phyloP scores from a whole-genome alignment of 2,797 vertebrate species.

The Catharus ustulatus region DNA sequence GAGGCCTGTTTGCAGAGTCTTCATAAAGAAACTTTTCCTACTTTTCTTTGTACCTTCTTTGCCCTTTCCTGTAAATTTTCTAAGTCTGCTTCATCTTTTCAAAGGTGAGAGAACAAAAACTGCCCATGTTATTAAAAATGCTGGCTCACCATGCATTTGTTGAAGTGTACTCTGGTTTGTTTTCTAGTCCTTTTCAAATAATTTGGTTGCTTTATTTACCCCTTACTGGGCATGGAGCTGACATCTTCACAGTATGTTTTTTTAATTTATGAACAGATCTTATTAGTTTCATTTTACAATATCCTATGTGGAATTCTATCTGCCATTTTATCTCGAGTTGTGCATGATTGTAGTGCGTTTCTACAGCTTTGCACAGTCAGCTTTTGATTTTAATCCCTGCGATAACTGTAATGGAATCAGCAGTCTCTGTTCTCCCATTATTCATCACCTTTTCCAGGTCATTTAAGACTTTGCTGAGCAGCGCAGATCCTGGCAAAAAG shows the following conservation, averaged over 20 bases:
- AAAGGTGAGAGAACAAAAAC: neutral
- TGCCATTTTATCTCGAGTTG: neutral
- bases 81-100: neutral
- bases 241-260: neutral
- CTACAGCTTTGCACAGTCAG: slow-evolving; percentile 33
- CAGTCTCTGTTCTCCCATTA: slow-evolving; percentile 17
- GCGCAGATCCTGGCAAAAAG: neutral
- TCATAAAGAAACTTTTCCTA: neutral
- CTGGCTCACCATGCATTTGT: neutral
- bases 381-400: slow-evolving; percentile 17
- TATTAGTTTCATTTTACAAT: neutral
- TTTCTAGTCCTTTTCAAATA: neutral
- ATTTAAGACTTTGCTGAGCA: slow-evolving; percentile 49
- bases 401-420: slow-evolving; percentile 40
- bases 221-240: neutral
- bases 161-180: neutral
- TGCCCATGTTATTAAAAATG: neutral
- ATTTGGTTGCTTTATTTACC: neutral
- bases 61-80: neutral
- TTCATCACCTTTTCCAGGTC: slow-evolving; percentile 49
- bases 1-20: neutral
- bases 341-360: neutral
- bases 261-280: neutral
- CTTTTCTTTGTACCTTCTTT: neutral
- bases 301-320: neutral